Conservation (phyloP, 1,140 invertebrate species). For the Propsilocerus akamusi region DNA sequence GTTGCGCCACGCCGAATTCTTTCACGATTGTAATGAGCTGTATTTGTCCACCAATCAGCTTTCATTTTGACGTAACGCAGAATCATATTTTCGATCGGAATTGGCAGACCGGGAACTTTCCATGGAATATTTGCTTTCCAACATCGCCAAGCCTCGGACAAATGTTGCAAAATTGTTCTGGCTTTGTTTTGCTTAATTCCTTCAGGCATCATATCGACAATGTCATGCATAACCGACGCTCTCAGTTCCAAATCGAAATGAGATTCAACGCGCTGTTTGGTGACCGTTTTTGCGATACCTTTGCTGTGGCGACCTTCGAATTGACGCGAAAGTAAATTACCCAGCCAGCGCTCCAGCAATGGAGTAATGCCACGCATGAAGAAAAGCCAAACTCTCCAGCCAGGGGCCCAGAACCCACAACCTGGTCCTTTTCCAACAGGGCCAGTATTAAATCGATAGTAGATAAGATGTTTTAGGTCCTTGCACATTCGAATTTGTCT, state of each 20-base stretch:
- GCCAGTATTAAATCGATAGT: conserved; percentile 98
- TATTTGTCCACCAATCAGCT: conserved; percentile 99
- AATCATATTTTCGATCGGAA: conserved; percentile 99
- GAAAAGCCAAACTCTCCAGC: conserved; percentile 99
- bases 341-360: conserved; percentile 91
- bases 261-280: conserved; percentile 97
- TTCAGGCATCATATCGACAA: conserved; percentile 99
- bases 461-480: conserved; percentile 97
- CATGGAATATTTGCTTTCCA: conserved; percentile 99
- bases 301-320: conserved; percentile 99
- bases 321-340: conserved; percentile 92
- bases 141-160: conserved; percentile 98
- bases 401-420: conserved; percentile 97
- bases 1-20: conserved; percentile 82
- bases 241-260: conserved; percentile 98
- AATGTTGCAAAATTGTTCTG: conserved; percentile 93
- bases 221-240: conserved; percentile 99
- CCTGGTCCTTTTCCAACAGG: conserved; percentile 98
- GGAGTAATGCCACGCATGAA: conserved; percentile 99
- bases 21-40: conserved; percentile 98
- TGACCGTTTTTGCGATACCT: conserved; percentile 97
- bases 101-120: conserved; percentile 98
- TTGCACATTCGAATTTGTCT: conserved; percentile 99
- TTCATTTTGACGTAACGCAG: conserved; percentile 99
- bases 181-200: conserved; percentile 99